These are phyloP conservation scores for Brachionus asplanchnoidis DNA, from an alignment of 1,140 invertebrate genomes.

Conservation along the genomic window DNA sequence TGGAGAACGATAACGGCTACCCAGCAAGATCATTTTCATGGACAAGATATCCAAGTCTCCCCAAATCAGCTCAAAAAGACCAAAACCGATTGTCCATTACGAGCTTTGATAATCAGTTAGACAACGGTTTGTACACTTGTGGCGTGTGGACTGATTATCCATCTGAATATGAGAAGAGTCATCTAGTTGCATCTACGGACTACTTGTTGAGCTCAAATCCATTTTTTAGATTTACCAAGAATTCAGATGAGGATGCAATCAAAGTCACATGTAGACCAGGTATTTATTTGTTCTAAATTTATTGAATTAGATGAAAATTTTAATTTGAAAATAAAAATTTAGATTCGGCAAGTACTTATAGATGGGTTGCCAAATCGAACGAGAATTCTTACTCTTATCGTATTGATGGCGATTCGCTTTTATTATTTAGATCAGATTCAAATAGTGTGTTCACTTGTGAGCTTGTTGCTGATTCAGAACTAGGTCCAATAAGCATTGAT, in stretches of 20 bases:
- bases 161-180: slow-evolving; percentile 13
- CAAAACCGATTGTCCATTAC: slow-evolving; percentile 23
- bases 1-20: not conserved
- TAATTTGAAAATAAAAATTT: not conserved
- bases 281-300: not conserved
- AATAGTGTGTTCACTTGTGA: slow-evolving; percentile 13
- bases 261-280: slow-evolving; percentile 34
- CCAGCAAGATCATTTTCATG: slow-evolving; percentile 19
- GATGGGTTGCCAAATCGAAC: not conserved
- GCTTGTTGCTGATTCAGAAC: not conserved
- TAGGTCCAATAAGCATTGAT: not conserved
- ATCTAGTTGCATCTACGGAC: slow-evolving; percentile 13
- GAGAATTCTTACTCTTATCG: not conserved
- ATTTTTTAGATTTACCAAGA: slow-evolving; percentile 22
- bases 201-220: slow-evolving; percentile 6
- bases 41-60: slow-evolving; percentile 7
- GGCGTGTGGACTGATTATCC: not conserved
- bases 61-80: slow-evolving; percentile 14
- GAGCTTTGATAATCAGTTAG: not conserved
- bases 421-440: not conserved
- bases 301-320: not conserved
- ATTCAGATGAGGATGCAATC: not conserved
- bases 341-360: slow-evolving; percentile 27
- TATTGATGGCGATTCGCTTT: slow-evolving; percentile 10
- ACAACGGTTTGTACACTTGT: slow-evolving; percentile 41